phyloP scores from a whole-genome alignment of 2,113 vertebrate genomes.

The Dendropsophus ebraccatus region DNA sequence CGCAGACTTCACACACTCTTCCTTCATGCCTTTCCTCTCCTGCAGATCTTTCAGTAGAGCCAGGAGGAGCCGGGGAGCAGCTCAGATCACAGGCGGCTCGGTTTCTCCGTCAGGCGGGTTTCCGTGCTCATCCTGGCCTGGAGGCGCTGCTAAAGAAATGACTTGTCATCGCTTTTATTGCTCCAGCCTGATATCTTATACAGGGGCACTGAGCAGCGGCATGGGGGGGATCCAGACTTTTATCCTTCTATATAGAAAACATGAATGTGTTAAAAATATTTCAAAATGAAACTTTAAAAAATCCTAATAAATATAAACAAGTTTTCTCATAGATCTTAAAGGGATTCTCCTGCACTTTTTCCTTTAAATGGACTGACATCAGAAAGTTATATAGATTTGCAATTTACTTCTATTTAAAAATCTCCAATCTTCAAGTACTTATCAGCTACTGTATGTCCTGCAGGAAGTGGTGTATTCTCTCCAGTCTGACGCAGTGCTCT shows the following conservation, averaged over 20 bases:
- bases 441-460: too few species aligned
- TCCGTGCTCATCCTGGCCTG: slow-evolving; percentile 67
- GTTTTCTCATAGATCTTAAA: neutral
- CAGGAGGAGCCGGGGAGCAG: slow-evolving; percentile 72
- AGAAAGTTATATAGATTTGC: too few species aligned
- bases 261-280: neutral
- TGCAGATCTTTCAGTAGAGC: slow-evolving; percentile 74
- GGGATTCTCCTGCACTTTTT: too few species aligned
- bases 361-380: too few species aligned
- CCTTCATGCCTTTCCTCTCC: slow-evolving; percentile 64
- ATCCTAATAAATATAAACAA: neutral
- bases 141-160: slow-evolving; percentile 62
- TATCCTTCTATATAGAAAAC: neutral
- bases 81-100: slow-evolving; percentile 66
- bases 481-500: too few species aligned
- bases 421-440: too few species aligned
- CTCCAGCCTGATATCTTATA: slow-evolving; percentile 62
- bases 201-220: slow-evolving; percentile 69
- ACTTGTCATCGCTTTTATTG: slow-evolving; percentile 61
- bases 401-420: too few species aligned
- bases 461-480: too few species aligned
- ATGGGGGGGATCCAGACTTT: slow-evolving; percentile 64
- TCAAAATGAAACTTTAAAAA: too few species aligned
- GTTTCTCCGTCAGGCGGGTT: slow-evolving; percentile 70
- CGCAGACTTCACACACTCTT: slow-evolving; percentile 73